Percentiles rank a stretch among this genome's conserved stretches.
Conservation (phyloP, 2,797 vertebrate species). For the Chloroceryle inda region DNA sequence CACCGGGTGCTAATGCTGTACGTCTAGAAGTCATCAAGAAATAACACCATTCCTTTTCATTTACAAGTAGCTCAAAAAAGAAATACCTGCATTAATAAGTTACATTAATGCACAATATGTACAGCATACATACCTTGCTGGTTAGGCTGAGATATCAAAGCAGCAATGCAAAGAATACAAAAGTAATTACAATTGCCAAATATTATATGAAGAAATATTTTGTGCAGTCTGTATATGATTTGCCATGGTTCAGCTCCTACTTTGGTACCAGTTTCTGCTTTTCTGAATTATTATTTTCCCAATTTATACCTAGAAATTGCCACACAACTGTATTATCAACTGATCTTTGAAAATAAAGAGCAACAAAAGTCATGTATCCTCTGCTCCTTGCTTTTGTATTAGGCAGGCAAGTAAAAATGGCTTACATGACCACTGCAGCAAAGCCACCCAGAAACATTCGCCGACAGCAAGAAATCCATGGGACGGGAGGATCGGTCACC, state of each 20-base stretch:
- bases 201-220: neutral
- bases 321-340: neutral
- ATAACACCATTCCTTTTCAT: neutral
- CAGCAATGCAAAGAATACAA: neutral
- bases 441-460: constrained; percentile 87
- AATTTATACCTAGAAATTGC: neutral
- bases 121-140: neutral
- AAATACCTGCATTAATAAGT: neutral
- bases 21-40: neutral
- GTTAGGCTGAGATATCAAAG: neutral
- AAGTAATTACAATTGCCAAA: neutral
- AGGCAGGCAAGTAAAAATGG: constrained; percentile 91
- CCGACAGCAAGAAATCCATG: constrained; percentile 85
- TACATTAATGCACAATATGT: neutral
- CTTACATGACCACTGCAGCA: constrained; percentile 86
- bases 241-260: neutral
- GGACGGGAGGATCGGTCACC: constrained; percentile 78
- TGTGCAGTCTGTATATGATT: neutral
- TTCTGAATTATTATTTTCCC: neutral
- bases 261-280: neutral
- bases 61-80: neutral
- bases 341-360: neutral
- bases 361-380: neutral
- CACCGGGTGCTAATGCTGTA: neutral
- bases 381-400: neutral